Base-by-base conservation (phyloP, 2,888 invertebrate species). In the Luffia ferchaultella region DNA sequence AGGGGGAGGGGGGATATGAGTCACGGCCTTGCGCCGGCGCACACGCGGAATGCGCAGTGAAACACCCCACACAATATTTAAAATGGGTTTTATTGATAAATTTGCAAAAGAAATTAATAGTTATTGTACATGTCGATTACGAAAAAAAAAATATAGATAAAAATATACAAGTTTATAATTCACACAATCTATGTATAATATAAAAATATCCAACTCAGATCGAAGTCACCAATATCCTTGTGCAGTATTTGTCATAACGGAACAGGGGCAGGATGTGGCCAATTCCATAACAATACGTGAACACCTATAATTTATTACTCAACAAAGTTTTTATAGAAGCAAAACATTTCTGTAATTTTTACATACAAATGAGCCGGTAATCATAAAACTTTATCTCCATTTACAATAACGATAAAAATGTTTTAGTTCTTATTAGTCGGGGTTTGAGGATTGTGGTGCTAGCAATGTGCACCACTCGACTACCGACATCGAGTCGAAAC, bases 171-270 rank as follows among this genome's bases (percentile, higher is more conserved):
- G 73, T 76, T 73, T 68, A 72, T 70, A 74, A 68, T 79, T 80
- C 75, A 70, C 78, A 79, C 72, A 69, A 74, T 77, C 79, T 78
- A 42, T 18, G 18, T 40, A 42, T n/a, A 42, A 9, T 42, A 82
- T 77, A 83, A 80, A 78, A 80, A 82, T 80, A 82, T 78, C 70
- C 68, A 83, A 83, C 80, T 79, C 79, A 78, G 82, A 82, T 82
- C 78, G 73, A 77, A 76, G 72, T 76, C 62, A 79, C 80, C 82
- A 83, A 82, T 82, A 82, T 83, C 83, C 83, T 83, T 83, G 83
- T 82, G 83, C 83, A 79, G 69, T 80, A 78, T 60, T 68, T 69
- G 64, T 73, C 73, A 77, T 80, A 79, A 80, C 72, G 20, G 45
- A 65, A 64, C 73, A 65, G 73, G 69, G 64, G 63, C 71, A 73